These are phyloP conservation scores for Murina feae DNA, from an alignment of 2,113 vertebrate species.

Conservation along the genomic window DNA sequence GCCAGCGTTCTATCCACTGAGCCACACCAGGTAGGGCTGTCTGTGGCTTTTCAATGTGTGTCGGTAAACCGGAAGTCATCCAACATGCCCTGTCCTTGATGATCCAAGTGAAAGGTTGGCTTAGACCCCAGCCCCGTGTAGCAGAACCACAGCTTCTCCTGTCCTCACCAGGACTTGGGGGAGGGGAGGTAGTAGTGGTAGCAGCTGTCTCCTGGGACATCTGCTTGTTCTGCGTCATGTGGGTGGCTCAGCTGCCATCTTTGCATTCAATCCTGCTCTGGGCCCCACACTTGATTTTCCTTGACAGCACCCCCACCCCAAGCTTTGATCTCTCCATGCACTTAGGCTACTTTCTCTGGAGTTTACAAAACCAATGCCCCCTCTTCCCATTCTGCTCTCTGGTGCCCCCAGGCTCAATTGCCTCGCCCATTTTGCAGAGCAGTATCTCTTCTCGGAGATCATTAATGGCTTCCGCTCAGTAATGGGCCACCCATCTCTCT, in stretches of 20 bases:
- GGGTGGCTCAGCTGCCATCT: neutral
- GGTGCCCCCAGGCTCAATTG: neutral
- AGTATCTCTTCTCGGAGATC: neutral
- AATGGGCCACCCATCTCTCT: accelerated
- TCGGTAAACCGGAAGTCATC: neutral
- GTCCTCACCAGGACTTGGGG: neutral
- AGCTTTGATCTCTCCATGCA: accelerated
- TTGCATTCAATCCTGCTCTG: neutral
- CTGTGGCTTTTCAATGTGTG: neutral
- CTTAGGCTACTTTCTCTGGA: neutral
- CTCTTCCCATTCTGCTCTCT: neutral
- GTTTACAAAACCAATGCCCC: neutral
- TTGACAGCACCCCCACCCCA: accelerated
- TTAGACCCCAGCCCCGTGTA: neutral
- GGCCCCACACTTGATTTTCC: neutral
- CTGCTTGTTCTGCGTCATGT: neutral
- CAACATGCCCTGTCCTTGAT: neutral
- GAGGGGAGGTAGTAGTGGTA: accelerated
- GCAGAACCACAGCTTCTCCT: neutral
- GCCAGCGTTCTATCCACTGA: too few relatives aligned
- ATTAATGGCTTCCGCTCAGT: neutral
- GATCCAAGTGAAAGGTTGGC: neutral
- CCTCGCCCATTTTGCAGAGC: neutral
- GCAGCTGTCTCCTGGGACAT: neutral
- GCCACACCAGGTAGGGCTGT: too few relatives aligned